A percentile compares a stretch with the other conserved stretches of the same genome.
Conservation (phyloP, 2,888 invertebrate species). For the Holacanthella duospinosa region DNA sequence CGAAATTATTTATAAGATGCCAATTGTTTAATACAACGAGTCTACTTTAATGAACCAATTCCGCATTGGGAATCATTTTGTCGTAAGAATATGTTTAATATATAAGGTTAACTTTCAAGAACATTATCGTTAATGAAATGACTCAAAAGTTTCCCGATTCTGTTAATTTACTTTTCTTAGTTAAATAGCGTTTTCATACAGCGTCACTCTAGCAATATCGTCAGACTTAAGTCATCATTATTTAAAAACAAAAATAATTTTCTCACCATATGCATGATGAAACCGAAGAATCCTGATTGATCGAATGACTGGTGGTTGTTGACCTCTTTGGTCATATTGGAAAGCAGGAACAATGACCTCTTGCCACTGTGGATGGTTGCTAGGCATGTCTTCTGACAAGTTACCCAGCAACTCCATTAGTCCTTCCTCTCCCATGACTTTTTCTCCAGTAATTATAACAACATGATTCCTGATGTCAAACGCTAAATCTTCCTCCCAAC, state of each 20-base stretch:
- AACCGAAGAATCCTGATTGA: conserved; percentile 15
- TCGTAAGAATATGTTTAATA: too few relatives aligned
- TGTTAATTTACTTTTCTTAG: background rate
- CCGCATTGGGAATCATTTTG: too few relatives aligned
- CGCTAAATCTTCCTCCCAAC: conserved; percentile 29
- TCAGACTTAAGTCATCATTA: too few relatives aligned
- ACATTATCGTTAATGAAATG: too few relatives aligned
- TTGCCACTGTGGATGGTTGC: conserved; percentile 30
- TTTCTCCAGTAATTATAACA: conserved; percentile 23
- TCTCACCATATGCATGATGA: conserved; percentile 16
- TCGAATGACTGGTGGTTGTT: background rate
- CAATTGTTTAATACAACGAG: too few relatives aligned
- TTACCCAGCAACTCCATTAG: conserved; percentile 23
- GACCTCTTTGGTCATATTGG: conserved; percentile 10
- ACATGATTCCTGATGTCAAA: conserved; percentile 34
- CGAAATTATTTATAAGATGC: too few relatives aligned
- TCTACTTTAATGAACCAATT: too few relatives aligned
- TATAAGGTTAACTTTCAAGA: too few relatives aligned
- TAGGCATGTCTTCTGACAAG: conserved; percentile 12
- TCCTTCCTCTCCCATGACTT: conserved; percentile 21
- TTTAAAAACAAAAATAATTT: too few relatives aligned
- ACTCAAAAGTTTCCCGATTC: background rate
- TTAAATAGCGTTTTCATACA: background rate
- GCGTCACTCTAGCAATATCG: too few relatives aligned
- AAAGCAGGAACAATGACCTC: conserved; percentile 32